Evolutionary conservation across 2,888 invertebrate species (phyloP).

Genomic region (Zygogramma bicolorata): DNA sequence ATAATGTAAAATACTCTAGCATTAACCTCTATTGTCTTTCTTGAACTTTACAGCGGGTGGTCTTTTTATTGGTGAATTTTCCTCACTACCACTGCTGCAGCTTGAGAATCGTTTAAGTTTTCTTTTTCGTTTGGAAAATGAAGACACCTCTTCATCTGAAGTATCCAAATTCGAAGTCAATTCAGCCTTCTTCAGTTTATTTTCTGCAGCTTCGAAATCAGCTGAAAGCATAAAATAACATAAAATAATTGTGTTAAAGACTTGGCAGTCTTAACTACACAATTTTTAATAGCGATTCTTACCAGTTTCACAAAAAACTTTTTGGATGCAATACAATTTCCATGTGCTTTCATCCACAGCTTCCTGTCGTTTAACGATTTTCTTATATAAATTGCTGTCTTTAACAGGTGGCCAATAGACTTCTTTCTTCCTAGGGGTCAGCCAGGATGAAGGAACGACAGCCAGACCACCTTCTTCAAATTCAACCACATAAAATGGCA

Average conservation of each 20-base stretch:
- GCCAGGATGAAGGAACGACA: too few species aligned
- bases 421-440: too few species aligned
- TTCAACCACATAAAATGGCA: too few species aligned
- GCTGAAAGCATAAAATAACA: conserved; percentile 5
- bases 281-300: conserved; percentile 3
- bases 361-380: conserved; percentile 16
- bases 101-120: conserved; percentile 11
- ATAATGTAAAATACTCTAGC: background rate
- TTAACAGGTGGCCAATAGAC: too few species aligned
- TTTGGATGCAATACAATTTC: conserved; percentile 17
- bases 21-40: background rate
- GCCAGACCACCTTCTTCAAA: too few species aligned
- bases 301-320: conserved; percentile 20
- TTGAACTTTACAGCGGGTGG: conserved; percentile 9
- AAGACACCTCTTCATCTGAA: conserved; percentile 8
- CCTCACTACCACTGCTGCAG: conserved; percentile 12
- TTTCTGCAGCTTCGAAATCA: conserved; percentile 16
- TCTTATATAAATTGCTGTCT: conserved; percentile 11
- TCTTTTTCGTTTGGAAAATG: conserved; percentile 1
- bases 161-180: conserved; percentile 9
- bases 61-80: conserved; percentile 11
- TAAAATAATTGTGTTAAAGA: too few species aligned
- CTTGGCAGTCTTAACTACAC: too few species aligned
- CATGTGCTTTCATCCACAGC: conserved; percentile 18
- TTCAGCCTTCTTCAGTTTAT: conserved; percentile 13